These are phyloP conservation scores for Metellina segmentata DNA, from an alignment of 2,888 invertebrate species.

Conservation along the genomic window DNA sequence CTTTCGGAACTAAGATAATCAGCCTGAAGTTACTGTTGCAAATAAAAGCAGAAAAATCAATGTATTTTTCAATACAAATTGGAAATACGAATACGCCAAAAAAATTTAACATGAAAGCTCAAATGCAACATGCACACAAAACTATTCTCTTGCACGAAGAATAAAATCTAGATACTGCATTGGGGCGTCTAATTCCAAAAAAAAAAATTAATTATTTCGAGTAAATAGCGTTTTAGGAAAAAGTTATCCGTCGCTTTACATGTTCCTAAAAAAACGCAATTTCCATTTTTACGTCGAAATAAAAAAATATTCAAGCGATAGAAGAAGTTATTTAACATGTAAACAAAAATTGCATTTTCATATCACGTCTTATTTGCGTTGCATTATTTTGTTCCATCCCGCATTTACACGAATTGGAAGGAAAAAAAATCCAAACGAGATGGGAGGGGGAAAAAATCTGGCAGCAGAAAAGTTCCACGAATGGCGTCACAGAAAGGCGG, in stretches of 20 bases:
- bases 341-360: conserved; percentile 25
- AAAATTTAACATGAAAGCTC: too few species aligned
- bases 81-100: too few species aligned
- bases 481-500: not conserved
- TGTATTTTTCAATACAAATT: too few species aligned
- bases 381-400: not conserved
- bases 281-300: too few species aligned
- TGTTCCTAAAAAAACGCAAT: not conserved
- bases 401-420: not conserved
- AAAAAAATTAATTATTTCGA: not conserved
- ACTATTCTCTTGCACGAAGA: not conserved
- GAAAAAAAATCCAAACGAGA: not conserved
- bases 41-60: too few species aligned
- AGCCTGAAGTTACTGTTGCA: too few species aligned
- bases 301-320: too few species aligned
- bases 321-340: conserved; percentile 13
- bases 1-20: too few species aligned
- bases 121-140: too few species aligned
- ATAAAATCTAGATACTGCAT: too few species aligned
- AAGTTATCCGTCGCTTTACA: not conserved
- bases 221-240: not conserved
- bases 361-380: not conserved
- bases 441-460: not conserved
- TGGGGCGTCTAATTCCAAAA: not conserved
- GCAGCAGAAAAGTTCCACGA: not conserved